A percentile compares a stretch with the other conserved stretches of the same genome.
Conservation (phyloP, 2,113 vertebrate genomes). For the Pseudonaja textilis region DNA sequence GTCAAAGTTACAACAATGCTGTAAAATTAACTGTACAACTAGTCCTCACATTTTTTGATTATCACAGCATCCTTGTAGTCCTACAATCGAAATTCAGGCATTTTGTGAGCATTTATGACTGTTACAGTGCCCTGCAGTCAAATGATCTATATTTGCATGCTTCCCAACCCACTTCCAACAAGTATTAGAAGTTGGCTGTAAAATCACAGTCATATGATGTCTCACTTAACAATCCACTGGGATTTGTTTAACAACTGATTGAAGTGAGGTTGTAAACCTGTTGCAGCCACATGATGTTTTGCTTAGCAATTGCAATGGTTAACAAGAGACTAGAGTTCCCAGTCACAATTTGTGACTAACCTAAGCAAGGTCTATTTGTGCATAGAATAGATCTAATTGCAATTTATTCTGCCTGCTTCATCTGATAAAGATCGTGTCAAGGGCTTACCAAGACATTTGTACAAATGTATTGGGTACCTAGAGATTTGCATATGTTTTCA, state of each 20-base stretch:
- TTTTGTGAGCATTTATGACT: neutral
- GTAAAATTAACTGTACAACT: neutral
- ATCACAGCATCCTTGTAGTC: neutral
- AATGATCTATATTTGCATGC: neutral
- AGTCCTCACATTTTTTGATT: neutral
- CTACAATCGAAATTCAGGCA: neutral
- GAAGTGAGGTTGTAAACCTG: neutral
- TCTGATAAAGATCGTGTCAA: neutral
- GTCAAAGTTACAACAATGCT: neutral
- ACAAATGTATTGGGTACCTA: too few relatives aligned
- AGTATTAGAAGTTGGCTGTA: neutral
- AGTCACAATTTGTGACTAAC: neutral
- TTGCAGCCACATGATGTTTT: neutral
- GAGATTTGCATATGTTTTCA: neutral
- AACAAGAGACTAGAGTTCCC: neutral
- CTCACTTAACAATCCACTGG: neutral
- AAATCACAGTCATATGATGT: neutral
- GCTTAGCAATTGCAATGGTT: neutral
- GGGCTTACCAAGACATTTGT: neutral
- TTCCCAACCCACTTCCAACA: neutral
- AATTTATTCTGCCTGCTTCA: neutral
- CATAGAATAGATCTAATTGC: neutral
- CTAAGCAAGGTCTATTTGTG: neutral
- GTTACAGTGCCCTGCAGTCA: neutral
- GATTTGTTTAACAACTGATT: neutral